These are phyloP conservation scores for Oscheius sp. DNA, from an alignment of 2,888 invertebrate genomes.

Conservation along the genomic window DNA sequence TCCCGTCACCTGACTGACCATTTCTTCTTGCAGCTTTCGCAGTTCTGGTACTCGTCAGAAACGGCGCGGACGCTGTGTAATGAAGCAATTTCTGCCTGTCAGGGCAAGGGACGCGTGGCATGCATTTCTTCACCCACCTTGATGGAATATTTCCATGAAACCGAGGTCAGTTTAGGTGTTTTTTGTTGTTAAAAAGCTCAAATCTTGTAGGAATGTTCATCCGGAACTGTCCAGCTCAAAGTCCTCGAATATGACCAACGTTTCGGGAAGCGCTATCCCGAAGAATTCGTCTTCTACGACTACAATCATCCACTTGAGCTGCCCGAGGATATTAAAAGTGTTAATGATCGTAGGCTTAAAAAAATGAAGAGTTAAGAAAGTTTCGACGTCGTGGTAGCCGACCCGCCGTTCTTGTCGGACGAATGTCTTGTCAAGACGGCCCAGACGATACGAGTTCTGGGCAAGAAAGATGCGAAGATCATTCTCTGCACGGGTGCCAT, in stretches of 20 bases:
- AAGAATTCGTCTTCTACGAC: constrained; percentile 87
- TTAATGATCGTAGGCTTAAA: not conserved
- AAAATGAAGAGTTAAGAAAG: constrained; percentile 16
- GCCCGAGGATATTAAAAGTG: constrained; percentile 78
- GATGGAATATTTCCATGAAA: constrained; percentile 52
- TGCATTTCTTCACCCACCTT: constrained; percentile 60
- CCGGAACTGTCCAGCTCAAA: constrained; percentile 20
- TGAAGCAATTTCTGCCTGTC: constrained; percentile 44
- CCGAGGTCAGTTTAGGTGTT: constrained; percentile 38
- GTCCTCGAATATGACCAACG: constrained; percentile 86
- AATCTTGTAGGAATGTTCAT: constrained; percentile 9
- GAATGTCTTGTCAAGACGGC: constrained; percentile 89
- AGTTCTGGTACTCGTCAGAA: constrained; percentile 92
- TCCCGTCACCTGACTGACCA: constrained; percentile 17
- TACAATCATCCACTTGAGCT: constrained; percentile 82
- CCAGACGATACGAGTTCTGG: constrained; percentile 82
- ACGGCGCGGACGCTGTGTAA: constrained; percentile 78
- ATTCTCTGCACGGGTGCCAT: constrained; percentile 87
- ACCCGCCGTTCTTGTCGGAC: constrained; percentile 93
- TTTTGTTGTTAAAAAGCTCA: not conserved
- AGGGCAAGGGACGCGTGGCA: constrained; percentile 43
- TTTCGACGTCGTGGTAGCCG: constrained; percentile 86
- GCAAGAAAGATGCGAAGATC: constrained; percentile 80
- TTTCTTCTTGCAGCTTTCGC: constrained; percentile 85
- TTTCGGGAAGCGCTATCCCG: constrained; percentile 80